These are phyloP conservation scores for Herpetotheres cachinnans DNA, from an alignment of 2,113 vertebrate species.

Conservation along the genomic window DNA sequence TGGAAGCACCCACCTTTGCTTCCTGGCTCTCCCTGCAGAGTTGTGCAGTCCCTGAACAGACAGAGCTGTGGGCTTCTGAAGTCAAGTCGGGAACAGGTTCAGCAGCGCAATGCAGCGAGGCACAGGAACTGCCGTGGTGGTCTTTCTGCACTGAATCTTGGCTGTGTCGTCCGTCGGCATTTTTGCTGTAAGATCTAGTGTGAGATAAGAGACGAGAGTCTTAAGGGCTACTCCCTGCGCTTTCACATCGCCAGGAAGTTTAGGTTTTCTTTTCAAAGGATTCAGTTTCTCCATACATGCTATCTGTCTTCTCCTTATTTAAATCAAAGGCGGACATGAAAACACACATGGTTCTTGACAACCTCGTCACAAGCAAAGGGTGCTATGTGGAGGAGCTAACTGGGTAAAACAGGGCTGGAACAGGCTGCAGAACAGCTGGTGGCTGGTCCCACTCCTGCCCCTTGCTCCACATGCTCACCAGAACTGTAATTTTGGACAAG, in stretches of 20 bases:
- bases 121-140: not conserved
- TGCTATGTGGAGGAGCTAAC: not conserved
- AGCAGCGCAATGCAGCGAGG: not conserved
- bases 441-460: not conserved
- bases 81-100: not conserved
- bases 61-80: not conserved
- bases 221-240: not conserved
- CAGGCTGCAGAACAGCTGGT: not conserved
- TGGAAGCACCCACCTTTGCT: conserved; percentile 41
- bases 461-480: not conserved
- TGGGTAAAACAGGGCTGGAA: not conserved
- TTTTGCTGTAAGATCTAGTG: conserved; percentile 72
- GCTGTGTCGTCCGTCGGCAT: conserved; percentile 38
- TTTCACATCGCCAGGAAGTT: not conserved
- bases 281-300: not conserved
- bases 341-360: not conserved
- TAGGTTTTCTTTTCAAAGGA: not conserved
- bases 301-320: not conserved
- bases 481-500: not conserved
- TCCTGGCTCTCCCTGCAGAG: conserved; percentile 47
- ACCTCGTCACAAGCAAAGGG: not conserved
- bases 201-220: not conserved
- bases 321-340: not conserved
- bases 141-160: conserved; percentile 64
- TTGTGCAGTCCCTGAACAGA: conserved; percentile 8